A percentile compares a stretch with the other conserved stretches of the same genome.
phyloP scores from a whole-genome alignment of 2,888 invertebrate species.

The Glyphotaelius pellucidus region DNA sequence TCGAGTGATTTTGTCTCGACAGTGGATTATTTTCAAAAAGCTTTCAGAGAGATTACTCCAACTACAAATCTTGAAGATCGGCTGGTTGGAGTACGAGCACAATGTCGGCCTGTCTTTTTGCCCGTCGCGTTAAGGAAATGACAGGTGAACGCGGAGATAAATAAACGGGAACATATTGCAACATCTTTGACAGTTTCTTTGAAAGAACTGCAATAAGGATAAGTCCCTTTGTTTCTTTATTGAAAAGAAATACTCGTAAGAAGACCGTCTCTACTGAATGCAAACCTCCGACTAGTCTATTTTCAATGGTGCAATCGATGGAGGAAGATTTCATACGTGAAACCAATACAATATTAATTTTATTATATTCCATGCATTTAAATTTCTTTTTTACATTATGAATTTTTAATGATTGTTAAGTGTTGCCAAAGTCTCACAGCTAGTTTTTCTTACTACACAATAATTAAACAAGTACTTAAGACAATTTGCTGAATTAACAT shows the following conservation, averaged over 20 bases:
- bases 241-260: background rate
- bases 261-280: background rate
- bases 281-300: background rate
- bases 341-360: background rate
- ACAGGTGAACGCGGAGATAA: slow-evolving; percentile 31
- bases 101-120: slow-evolving; percentile 13
- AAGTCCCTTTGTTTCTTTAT: background rate
- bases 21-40: slow-evolving; percentile 43
- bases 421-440: background rate
- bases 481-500: too few species aligned
- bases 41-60: slow-evolving; percentile 35
- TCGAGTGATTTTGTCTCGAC: slow-evolving; percentile 28
- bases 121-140: slow-evolving; percentile 38
- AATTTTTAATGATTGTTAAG: background rate
- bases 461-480: too few species aligned
- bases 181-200: slow-evolving; percentile 37
- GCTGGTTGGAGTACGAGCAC: background rate
- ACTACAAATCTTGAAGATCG: slow-evolving; percentile 35
- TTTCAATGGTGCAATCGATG: background rate
- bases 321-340: background rate
- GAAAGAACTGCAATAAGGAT: slow-evolving; percentile 14
- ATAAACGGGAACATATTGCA: slow-evolving; percentile 9
- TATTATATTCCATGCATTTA: background rate
- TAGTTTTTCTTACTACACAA: too few species aligned
- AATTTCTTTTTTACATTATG: background rate